These are phyloP conservation scores for Tenebrosternarchus preto DNA, from an alignment of 2,113 vertebrate genomes.

Conservation along the genomic window DNA sequence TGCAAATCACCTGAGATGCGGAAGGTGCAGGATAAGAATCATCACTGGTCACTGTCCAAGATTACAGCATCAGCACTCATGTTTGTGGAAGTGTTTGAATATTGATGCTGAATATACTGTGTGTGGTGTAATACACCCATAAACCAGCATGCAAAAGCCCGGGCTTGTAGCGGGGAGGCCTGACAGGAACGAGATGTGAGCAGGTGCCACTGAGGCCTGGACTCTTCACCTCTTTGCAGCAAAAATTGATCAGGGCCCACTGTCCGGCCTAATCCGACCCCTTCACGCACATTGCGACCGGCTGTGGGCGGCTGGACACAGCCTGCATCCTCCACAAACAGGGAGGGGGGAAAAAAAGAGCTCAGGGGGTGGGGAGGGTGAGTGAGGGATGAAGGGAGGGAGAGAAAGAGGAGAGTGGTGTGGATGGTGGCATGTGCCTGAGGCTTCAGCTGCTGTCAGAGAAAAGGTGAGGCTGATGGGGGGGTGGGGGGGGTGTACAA, in stretches of 20 bases:
- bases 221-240: constrained; percentile 65
- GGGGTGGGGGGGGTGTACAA: constrained; percentile 35
- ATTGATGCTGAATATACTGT: constrained; percentile 26
- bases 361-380: constrained; percentile 26
- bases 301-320: constrained; percentile 49
- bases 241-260: constrained; percentile 68
- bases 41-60: constrained; percentile 18
- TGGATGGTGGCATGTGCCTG: constrained; percentile 48
- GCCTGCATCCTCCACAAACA: constrained; percentile 36
- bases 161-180: constrained; percentile 33
- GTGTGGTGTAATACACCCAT: constrained; percentile 31
- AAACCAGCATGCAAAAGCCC: constrained; percentile 16
- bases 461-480: constrained; percentile 49
- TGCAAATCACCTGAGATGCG: constrained; percentile 20
- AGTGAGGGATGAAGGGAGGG: constrained; percentile 11
- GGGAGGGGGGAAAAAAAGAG: constrained; percentile 25
- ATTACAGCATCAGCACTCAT: background rate
- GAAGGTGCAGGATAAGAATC: background rate
- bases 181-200: constrained; percentile 62
- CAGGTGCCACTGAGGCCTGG: constrained; percentile 58
- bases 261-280: constrained; percentile 59
- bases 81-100: constrained; percentile 8
- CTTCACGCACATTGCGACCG: constrained; percentile 49
- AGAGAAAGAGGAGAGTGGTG: constrained; percentile 24
- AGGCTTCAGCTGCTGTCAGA: constrained; percentile 52